Conservation (phyloP, 2,888 invertebrate genomes). For the Hirtodrosophila confusa region DNA sequence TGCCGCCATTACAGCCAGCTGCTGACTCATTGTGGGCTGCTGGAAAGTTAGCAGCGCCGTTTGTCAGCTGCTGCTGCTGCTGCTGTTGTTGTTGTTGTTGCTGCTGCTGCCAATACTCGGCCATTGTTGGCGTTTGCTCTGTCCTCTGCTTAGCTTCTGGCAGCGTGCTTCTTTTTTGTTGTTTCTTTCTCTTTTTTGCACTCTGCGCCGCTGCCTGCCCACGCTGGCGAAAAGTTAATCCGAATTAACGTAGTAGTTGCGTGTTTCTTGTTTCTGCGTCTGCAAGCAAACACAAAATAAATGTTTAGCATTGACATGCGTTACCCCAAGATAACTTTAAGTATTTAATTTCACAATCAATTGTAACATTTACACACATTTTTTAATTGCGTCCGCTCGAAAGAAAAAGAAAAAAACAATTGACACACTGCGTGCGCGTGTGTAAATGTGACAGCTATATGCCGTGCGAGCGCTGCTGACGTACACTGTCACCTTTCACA, state of each 20-base stretch:
- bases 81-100: constrained; percentile 25
- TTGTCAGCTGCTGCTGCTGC: constrained; percentile 19
- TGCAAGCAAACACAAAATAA: constrained; percentile 30
- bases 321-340: constrained; percentile 3
- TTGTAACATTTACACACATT: constrained; percentile 55
- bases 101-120: constrained; percentile 63
- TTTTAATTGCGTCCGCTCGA: constrained; percentile 40
- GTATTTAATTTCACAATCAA: constrained; percentile 51
- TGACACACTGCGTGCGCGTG: constrained; percentile 44
- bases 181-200: constrained; percentile 51
- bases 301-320: background rate
- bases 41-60: constrained; percentile 22
- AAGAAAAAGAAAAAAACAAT: constrained; percentile 48
- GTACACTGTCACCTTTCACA: constrained; percentile 43
- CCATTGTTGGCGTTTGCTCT: constrained; percentile 47
- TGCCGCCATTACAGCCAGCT: constrained; percentile 27
- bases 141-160: constrained; percentile 15
- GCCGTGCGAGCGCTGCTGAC: constrained; percentile 48
- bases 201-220: constrained; percentile 24
- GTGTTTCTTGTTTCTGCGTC: constrained; percentile 16
- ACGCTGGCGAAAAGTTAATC: constrained; percentile 58
- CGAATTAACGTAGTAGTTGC: constrained; percentile 26
- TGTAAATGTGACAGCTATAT: constrained; percentile 51
- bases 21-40: constrained; percentile 23
- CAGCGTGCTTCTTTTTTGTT: constrained; percentile 56